Evolutionary conservation across 2,113 vertebrate genomes (phyloP), one percentile per base, ranked within the genome.

Genomic region (Sisor rabdophorus): DNA sequence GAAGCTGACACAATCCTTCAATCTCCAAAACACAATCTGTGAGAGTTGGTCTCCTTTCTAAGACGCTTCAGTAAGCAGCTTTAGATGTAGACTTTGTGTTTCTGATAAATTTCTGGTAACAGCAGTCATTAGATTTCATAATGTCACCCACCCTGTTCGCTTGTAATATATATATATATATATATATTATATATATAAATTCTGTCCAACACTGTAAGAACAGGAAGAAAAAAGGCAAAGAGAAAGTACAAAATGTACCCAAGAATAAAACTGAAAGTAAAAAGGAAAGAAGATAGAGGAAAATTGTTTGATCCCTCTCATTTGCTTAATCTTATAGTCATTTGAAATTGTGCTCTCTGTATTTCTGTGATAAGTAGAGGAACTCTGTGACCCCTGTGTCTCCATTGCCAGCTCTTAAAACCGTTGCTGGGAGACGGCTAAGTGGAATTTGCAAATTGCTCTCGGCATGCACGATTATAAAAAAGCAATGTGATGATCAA

Each of bases 291-390:
- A 36, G 52, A 44, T 44, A 10, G 40, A 55, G 17, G 50, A 55
- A 71, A 55, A 54, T 71, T 71, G 68, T 52, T 71, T 54, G 68
- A 71, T 71, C 30, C 68, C 52, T 71, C 68, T 55, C 68, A 71
- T 71, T 71, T 71, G 68, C 68, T 55, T 71, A 71, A 71, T 71
- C 68, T 28, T 50, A 44, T 44, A 9, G 50, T 71, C 68, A 71
- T 71, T 71, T 55, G 68, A 53, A 71, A 71, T 71, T 71, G 68
- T n/a, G 52, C 68, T 54, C 50, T 71, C 68, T 71, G 68, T 36
- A 71, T 71, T 71, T 50, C 12, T 50, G 19, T 71, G 68, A 71
- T 71, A 71, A 71, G 68, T 71, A 28, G 52, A 55, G 7, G 28
- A 71, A 71, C 68, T 71, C 68, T n/a, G 48, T 55, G 52, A 71